A percentile compares a stretch with the other conserved stretches of the same genome.
Evolutionary conservation across 2,888 invertebrate genomes (phyloP).

Genomic region (Pachliopta kotzebuea): DNA sequence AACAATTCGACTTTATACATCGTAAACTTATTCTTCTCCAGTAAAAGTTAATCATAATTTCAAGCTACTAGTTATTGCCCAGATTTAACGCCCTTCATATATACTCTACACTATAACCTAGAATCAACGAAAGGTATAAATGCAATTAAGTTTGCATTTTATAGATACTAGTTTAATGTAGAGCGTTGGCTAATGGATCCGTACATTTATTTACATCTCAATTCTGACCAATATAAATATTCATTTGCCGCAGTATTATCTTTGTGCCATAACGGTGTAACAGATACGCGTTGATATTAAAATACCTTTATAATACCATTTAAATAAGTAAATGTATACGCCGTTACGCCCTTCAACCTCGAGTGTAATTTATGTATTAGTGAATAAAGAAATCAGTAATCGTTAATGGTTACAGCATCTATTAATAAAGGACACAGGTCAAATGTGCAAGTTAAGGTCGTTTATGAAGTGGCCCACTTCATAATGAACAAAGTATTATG

Average conservation of each 20-base stretch:
- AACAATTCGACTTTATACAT: neutral
- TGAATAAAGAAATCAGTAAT: constrained; percentile 19
- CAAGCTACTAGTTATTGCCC: constrained; percentile 6
- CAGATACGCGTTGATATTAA: constrained; percentile 47
- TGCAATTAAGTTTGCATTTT: constrained; percentile 39
- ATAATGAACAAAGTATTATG: neutral
- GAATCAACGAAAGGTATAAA: constrained; percentile 36
- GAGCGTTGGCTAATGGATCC: constrained; percentile 54
- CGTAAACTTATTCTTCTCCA: neutral
- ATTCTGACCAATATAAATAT: constrained; percentile 62
- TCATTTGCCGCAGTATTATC: constrained; percentile 56
- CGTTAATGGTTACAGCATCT: constrained; percentile 7
- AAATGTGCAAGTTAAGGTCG: constrained; percentile 4
- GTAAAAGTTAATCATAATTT: constrained; percentile 4
- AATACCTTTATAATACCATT: constrained; percentile 40
- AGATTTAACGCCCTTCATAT: constrained; percentile 25
- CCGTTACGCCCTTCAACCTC: constrained; percentile 34
- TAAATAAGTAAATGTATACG: constrained; percentile 29
- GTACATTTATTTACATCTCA: constrained; percentile 66
- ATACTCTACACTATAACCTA: constrained; percentile 32
- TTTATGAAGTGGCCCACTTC: neutral
- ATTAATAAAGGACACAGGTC: constrained; percentile 12
- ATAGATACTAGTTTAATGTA: constrained; percentile 43
- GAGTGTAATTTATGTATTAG: constrained; percentile 26
- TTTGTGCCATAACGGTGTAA: constrained; percentile 53